These are phyloP conservation scores for Podarcis cretensis DNA, from an alignment of 2,113 vertebrate genomes.

Conservation along the genomic window DNA sequence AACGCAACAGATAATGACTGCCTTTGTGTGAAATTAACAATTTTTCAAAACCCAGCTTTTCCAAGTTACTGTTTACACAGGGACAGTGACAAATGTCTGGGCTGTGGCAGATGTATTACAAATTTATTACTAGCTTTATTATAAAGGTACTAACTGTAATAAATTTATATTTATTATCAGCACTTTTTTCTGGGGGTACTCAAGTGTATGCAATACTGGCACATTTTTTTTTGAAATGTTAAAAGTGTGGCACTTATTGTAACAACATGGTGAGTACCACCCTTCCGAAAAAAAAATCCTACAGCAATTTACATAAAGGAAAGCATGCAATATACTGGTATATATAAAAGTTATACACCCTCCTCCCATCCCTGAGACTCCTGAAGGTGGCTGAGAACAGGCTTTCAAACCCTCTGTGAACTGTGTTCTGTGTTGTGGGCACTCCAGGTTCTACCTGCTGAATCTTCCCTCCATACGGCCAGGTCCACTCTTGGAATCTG, in stretches of 20 bases:
- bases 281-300: neutral
- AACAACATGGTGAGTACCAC: too few species aligned
- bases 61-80: neutral
- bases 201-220: too few species aligned
- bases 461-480: slow-evolving; percentile 76
- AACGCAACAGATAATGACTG: neutral
- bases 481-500: slow-evolving; percentile 74
- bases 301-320: neutral
- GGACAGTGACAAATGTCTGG: neutral
- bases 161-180: too few species aligned
- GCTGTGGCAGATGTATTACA: too few species aligned
- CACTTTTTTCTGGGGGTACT: too few species aligned
- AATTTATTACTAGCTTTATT: too few species aligned
- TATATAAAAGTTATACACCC: too few species aligned
- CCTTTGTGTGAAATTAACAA: neutral
- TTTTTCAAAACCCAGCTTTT: neutral
- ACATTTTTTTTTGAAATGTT: too few species aligned
- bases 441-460: slow-evolving; percentile 61
- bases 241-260: too few species aligned
- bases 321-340: neutral
- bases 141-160: too few species aligned
- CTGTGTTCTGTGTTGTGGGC: neutral
- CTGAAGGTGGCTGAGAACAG: neutral
- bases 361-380: neutral
- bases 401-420: neutral